Percentiles rank a stretch among this genome's conserved stretches.
Conservation (phyloP, 2,888 invertebrate genomes). For the Athalia rosae region DNA sequence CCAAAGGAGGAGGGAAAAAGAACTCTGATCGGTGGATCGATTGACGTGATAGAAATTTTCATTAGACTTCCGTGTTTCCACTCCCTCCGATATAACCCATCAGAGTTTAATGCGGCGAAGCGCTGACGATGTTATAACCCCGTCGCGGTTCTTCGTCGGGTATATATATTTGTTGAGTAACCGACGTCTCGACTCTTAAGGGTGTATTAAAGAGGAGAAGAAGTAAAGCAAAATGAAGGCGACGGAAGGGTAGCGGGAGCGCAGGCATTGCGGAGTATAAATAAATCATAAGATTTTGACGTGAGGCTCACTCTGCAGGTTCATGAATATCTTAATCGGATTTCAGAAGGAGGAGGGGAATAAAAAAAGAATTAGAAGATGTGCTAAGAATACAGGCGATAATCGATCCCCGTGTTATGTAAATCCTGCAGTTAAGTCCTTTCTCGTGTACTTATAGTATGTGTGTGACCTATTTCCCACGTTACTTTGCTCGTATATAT, state of each 20-base stretch:
- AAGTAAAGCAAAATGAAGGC: conserved; percentile 10
- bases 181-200: conserved; percentile 11
- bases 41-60: neutral
- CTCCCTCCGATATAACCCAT: conserved; percentile 1
- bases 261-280: neutral
- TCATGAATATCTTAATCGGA: conserved; percentile 38
- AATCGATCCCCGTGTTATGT: conserved; percentile 27
- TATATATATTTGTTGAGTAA: neutral
- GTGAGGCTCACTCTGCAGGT: neutral
- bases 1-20: neutral
- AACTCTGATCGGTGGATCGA: neutral
- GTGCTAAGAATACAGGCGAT: conserved; percentile 1
- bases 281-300: conserved; percentile 29
- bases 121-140: neutral
- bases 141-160: neutral
- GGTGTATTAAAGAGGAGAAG: conserved; percentile 6
- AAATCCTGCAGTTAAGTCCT: conserved; percentile 1
- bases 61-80: neutral
- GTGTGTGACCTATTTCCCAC: conserved; percentile 35
- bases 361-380: conserved; percentile 9
- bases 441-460: neutral
- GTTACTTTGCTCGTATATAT: conserved; percentile 18
- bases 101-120: neutral
- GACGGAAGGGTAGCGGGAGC: no score
- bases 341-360: neutral